phyloP scores from a whole-genome alignment of 2,113 vertebrate genomes.

The Megaleporinus macrocephalus region DNA sequence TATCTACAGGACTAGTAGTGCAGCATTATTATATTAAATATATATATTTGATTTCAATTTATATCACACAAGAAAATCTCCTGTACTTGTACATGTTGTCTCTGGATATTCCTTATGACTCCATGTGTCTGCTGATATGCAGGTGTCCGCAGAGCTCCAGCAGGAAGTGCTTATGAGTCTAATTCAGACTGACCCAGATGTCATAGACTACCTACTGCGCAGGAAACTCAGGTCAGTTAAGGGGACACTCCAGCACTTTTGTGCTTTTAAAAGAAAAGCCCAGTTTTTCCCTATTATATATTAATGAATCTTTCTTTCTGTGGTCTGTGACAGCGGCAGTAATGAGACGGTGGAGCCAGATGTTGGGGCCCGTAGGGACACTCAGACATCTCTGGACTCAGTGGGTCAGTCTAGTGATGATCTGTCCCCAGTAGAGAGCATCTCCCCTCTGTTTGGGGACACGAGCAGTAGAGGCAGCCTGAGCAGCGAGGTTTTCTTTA shows the following conservation, averaged over 20 bases:
- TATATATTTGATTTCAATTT: too few species aligned
- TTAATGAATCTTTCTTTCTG: background rate
- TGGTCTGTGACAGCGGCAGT: constrained; percentile 54
- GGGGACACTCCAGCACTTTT: background rate
- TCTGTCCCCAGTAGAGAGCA: constrained; percentile 68
- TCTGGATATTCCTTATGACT: background rate
- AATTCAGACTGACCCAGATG: constrained; percentile 89
- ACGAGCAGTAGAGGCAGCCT: constrained; percentile 60
- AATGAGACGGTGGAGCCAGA: constrained; percentile 58
- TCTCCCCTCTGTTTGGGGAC: constrained; percentile 68
- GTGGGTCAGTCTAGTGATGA: constrained; percentile 72
- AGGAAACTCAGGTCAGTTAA: constrained; percentile 79
- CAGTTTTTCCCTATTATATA: too few species aligned
- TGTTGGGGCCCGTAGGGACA: constrained; percentile 65
- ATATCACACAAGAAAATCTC: too few species aligned
- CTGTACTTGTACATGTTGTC: too few species aligned
- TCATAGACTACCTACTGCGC: constrained; percentile 90
- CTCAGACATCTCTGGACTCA: constrained; percentile 70
- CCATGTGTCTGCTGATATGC: background rate
- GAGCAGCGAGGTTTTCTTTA: constrained; percentile 77
- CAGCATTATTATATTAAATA: too few species aligned
- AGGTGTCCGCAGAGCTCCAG: constrained; percentile 89
- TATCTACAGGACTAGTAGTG: too few species aligned
- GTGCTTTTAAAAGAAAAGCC: background rate
- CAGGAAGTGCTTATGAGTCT: constrained; percentile 86